Evolutionary conservation across 2,113 vertebrate genomes (phyloP).

Genomic region (Pseudorectes ferrugineus): DNA sequence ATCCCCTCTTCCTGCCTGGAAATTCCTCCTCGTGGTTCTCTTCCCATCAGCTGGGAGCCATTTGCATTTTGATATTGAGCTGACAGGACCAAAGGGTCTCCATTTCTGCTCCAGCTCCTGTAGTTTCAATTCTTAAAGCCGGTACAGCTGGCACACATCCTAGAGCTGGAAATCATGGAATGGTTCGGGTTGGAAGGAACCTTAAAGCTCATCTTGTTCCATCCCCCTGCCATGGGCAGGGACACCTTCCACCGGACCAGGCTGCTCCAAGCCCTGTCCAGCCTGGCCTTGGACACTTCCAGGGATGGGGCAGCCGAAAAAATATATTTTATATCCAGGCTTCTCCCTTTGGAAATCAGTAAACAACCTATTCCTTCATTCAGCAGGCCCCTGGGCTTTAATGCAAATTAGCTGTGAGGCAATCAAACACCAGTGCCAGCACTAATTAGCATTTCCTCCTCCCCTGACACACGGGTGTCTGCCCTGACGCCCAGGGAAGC

Average conservation of each 20-base stretch:
- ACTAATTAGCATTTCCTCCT: neutral
- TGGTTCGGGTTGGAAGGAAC: neutral
- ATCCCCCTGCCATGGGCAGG: neutral
- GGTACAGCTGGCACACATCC: neutral
- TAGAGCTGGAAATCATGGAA: neutral
- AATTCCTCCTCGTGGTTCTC: neutral
- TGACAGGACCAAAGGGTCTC: neutral
- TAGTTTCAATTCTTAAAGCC: neutral
- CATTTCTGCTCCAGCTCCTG: neutral
- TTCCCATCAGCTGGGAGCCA: neutral
- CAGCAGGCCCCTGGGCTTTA: neutral
- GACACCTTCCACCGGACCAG: neutral
- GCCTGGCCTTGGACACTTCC: neutral
- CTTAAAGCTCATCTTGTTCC: neutral
- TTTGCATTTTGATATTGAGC: neutral
- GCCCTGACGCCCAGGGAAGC: fast-evolving
- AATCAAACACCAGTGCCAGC: neutral
- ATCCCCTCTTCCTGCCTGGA: neutral
- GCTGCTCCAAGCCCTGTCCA: neutral
- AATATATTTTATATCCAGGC: fast-evolving
- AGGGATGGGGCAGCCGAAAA: neutral
- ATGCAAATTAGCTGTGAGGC: neutral
- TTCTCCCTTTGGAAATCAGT: neutral
- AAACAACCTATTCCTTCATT: neutral
- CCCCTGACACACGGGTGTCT: neutral